Evolutionary conservation across 2,888 invertebrate genomes (phyloP), one percentile per base, ranked within the genome.

Genomic region (Quadriops clusia): DNA sequence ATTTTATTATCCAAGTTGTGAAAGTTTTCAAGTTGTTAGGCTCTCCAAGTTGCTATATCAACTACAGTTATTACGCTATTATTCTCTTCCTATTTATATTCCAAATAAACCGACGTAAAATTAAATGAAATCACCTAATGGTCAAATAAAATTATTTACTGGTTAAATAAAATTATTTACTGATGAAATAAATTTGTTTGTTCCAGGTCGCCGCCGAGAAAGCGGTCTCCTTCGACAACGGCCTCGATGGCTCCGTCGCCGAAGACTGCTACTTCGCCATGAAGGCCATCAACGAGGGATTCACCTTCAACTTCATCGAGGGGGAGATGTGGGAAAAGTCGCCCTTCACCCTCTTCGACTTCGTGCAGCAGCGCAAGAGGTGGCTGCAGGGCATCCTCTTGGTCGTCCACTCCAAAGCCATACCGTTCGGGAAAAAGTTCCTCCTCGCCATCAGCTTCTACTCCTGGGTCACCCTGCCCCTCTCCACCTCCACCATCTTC

Each of bases 301-400:
- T 84, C 57, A 72, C 81, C 11, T 95, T 95, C 60, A 86, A 90
- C 57, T 95, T 94, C 62, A 78, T 95, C 42, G 94, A 95, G 58
- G 94, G 95, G 27, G 95, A 95, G 65, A 94, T 95, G 94, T 93
- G 93, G 82, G 95, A 95, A 58, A 94, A 95, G 56, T 90, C 90
- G 4, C 94, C 95, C 3, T 95, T 95, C 58, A 87, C 89, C 2
- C 63, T 95, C 17, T 80, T 83, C 74, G 95, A 95, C 59, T 91
- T 95, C 51, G 74, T 95, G 44, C 93, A 94, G 58, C 95, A 95
- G 55, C 71, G 95, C 34, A 95, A 95, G 58, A 73, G 95, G 30
- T 95, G 95, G 95, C 73, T 95, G 30, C 86, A 89, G 66, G 90
- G 89, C 53, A 89, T 90, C 47, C 68, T 86, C 12, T 65, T 90